phyloP scores from a whole-genome alignment of 2,888 invertebrate genomes.

The Thyatira batis region DNA sequence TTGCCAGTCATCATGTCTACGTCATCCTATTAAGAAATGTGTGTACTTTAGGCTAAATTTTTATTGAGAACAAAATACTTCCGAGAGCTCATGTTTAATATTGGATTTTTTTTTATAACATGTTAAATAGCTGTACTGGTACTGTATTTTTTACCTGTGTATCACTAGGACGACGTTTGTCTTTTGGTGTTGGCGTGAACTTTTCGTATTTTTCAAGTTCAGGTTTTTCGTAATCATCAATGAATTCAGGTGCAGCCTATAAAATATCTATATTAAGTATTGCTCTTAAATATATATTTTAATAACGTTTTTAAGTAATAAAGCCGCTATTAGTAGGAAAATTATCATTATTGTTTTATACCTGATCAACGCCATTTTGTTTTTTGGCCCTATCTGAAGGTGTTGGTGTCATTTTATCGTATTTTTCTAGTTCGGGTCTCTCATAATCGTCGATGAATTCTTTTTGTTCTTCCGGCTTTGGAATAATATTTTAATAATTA shows the following conservation, averaged over 20 bases:
- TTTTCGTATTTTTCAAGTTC: constrained; percentile 87
- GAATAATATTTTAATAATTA: constrained; percentile 20
- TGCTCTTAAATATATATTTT: constrained; percentile 1
- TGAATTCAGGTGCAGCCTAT: constrained; percentile 73
- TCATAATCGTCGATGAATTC: constrained; percentile 88
- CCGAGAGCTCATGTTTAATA: neutral
- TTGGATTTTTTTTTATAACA: neutral
- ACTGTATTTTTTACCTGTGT: constrained; percentile 54
- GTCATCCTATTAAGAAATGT: constrained; percentile 58
- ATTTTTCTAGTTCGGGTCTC: constrained; percentile 87
- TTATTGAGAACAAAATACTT: neutral
- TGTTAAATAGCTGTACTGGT: neutral
- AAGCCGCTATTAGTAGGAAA: neutral
- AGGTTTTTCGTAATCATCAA: constrained; percentile 88
- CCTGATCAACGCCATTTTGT: constrained; percentile 73
- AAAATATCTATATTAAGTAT: constrained; percentile 25
- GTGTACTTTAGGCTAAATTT: neutral
- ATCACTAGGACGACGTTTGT: constrained; percentile 67
- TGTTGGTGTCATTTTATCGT: constrained; percentile 81
- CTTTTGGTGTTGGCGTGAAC: constrained; percentile 66
- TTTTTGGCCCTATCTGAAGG: constrained; percentile 68
- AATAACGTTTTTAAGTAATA: neutral
- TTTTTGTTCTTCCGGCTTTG: constrained; percentile 71
- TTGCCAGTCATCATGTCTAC: constrained; percentile 73
- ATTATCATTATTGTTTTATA: constrained; percentile 24